Evolutionary conservation across 2,113 vertebrate species (phyloP).

Genomic region (Cynoglossus semilaevis): DNA sequence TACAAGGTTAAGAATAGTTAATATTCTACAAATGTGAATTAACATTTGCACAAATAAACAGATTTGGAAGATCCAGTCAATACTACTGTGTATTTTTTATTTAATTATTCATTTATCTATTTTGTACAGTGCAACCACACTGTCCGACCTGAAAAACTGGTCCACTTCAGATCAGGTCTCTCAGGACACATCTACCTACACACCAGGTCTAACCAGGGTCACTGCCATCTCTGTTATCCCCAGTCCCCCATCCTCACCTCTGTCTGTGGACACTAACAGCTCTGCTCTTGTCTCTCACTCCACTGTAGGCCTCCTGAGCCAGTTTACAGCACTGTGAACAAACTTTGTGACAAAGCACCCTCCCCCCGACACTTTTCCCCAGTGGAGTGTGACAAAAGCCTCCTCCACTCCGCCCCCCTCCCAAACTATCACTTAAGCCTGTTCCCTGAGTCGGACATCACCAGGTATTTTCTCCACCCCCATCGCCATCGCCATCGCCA

Average conservation of each 20-base stretch:
- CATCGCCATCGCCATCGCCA: slow-evolving; percentile 50
- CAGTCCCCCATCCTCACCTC: background rate
- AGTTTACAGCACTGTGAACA: slow-evolving; percentile 99
- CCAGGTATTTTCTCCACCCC: slow-evolving; percentile 86
- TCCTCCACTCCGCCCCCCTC: slow-evolving; percentile 90
- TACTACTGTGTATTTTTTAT: too few species aligned
- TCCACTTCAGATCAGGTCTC: background rate
- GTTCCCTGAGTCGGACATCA: slow-evolving; percentile 92
- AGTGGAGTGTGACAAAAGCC: slow-evolving; percentile 93
- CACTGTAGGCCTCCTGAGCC: slow-evolving; percentile 93
- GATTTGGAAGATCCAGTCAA: too few species aligned
- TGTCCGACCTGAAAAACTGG: background rate
- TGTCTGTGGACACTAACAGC: slow-evolving; percentile 45
- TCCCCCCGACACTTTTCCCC: slow-evolving; percentile 95
- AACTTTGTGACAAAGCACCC: slow-evolving; percentile 93
- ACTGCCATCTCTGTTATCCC: background rate
- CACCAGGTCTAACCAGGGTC: background rate
- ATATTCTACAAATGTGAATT: too few species aligned
- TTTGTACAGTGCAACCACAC: too few species aligned
- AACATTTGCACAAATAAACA: too few species aligned
- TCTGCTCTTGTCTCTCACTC: slow-evolving; percentile 63
- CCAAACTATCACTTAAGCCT: slow-evolving; percentile 93
- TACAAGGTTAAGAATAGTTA: too few species aligned
- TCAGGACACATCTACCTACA: too few species aligned
- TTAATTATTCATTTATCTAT: too few species aligned